Base-by-base conservation (phyloP, 2,888 invertebrate species). In the Athalia circularis region DNA sequence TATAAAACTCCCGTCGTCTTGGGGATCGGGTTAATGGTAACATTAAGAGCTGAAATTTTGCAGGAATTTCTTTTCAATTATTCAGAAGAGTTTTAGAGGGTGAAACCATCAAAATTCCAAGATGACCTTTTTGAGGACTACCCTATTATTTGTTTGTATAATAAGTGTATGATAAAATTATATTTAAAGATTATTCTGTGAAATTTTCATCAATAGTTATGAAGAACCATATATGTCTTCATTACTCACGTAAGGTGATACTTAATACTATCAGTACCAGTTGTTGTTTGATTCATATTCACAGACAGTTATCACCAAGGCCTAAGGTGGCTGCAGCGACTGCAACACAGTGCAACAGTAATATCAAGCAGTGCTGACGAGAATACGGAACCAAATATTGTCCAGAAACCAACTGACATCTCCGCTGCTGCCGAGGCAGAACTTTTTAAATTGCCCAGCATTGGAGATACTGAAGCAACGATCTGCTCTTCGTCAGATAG, bases 241-340 rank as follows among this genome's bases (percentile, higher is more conserved):
- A 29, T 29, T 29, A 29, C 29, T 29, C 29, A 29, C 29, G 29
- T 29, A 29, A 29, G 29, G 29, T 29, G 29, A 29, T 29, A 29
- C 29, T 29, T 29, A 29, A 29, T 29, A 29, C 1, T 29, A 29
- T 29, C 1, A 29, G 29, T 29, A 29, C 29, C 29, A 29, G 29
- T 29, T 29, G n/a, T n/a, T n/a, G 29, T 29, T 29, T 29, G 29
- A 29, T 29, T 29, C 29, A 29, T 61, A 11, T 61, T 61, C 29
- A 61, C 15, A 61, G 61, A 61, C 15, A 29, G 29, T 15, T 61
- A 61, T 61, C 15, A 9, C 61, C 61, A 61, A 61, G 61, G 61
- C 5, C 5, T 61, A 15, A 15, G 61, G 9, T 0, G 61, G 61
- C 5, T 61, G 29, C 15, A 61, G 29, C 61, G 61, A 7, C 5